A percentile compares a stretch with the other conserved stretches of the same genome.
These are phyloP conservation scores for Sebastes itinus DNA, from an alignment of 2,797 vertebrate species.

Conservation along the genomic window DNA sequence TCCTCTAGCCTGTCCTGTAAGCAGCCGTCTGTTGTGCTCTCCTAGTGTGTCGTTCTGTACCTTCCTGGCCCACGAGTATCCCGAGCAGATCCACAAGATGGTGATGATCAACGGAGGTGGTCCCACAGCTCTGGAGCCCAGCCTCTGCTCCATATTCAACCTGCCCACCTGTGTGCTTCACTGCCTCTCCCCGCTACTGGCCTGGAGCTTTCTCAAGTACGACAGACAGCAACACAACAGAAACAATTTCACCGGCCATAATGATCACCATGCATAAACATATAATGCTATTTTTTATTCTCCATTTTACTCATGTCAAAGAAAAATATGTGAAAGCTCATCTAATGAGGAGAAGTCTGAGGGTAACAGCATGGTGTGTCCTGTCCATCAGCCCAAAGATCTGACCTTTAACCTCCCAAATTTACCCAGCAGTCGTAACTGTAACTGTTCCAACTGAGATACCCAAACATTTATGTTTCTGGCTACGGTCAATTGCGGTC, in stretches of 20 bases:
- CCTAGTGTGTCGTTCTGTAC: conserved; percentile 96
- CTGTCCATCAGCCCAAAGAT: not conserved
- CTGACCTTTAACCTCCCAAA: not conserved
- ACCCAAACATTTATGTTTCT: not conserved
- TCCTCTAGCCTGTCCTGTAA: not conserved
- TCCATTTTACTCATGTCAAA: not conserved
- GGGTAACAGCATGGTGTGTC: not conserved
- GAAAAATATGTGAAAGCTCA: not conserved
- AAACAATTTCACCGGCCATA: not conserved
- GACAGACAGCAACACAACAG: conserved; percentile 18
- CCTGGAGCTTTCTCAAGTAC: conserved; percentile 98
- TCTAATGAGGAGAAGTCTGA: not conserved
- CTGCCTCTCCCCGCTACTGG: conserved; percentile 92
- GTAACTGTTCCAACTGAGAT: not conserved
- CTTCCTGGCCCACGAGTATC: conserved; percentile 96
- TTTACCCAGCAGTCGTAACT: not conserved
- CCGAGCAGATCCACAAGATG: conserved; percentile 95
- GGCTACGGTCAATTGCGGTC: not conserved
- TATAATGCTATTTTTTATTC: not conserved
- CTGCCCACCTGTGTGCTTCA: conserved; percentile 93
- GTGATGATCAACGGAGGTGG: conserved; percentile 98
- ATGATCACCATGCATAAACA: not conserved
- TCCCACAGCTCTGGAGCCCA: conserved; percentile 96
- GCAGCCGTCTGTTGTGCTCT: not conserved
- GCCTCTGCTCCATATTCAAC: conserved; percentile 97